phyloP scores from a whole-genome alignment of 2,113 vertebrate genomes.

The Marcusenius ussheri region DNA sequence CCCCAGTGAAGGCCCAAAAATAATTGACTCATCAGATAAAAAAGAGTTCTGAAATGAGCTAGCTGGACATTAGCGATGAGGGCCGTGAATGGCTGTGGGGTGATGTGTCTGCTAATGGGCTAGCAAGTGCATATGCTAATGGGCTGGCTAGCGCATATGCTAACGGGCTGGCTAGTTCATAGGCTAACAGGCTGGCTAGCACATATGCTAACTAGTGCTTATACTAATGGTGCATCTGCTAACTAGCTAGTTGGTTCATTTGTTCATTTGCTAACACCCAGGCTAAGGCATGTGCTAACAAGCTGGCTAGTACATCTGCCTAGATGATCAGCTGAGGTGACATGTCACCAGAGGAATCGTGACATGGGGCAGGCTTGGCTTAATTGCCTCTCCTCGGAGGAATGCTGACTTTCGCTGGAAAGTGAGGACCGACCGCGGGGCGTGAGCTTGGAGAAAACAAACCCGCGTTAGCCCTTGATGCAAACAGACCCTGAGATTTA shows the following conservation, averaged over 20 bases:
- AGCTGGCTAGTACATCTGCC: not conserved
- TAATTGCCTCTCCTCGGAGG: not conserved
- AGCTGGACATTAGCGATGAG: not conserved
- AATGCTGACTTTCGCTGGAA: not conserved
- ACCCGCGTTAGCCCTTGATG: not conserved
- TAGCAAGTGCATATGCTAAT: not conserved
- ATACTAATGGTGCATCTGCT: not conserved
- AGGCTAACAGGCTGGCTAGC: not conserved
- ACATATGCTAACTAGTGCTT: not conserved
- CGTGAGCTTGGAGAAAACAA: not conserved
- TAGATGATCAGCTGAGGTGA: too few relatives aligned
- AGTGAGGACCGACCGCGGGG: not conserved
- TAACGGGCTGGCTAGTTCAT: not conserved
- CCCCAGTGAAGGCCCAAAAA: not conserved
- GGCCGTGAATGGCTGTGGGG: not conserved
- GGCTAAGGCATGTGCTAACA: not conserved
- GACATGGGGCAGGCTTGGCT: not conserved
- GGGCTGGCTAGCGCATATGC: not conserved
- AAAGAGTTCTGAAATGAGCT: not conserved
- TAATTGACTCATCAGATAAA: slow-evolving; percentile 6
- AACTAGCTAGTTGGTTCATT: not conserved
- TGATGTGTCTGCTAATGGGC: not conserved
- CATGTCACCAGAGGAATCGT: not conserved
- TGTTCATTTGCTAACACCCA: not conserved
- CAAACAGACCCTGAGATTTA: not conserved